Base-by-base conservation (phyloP, 2,888 invertebrate genomes). In the Cataglyphis altisquamis region DNA sequence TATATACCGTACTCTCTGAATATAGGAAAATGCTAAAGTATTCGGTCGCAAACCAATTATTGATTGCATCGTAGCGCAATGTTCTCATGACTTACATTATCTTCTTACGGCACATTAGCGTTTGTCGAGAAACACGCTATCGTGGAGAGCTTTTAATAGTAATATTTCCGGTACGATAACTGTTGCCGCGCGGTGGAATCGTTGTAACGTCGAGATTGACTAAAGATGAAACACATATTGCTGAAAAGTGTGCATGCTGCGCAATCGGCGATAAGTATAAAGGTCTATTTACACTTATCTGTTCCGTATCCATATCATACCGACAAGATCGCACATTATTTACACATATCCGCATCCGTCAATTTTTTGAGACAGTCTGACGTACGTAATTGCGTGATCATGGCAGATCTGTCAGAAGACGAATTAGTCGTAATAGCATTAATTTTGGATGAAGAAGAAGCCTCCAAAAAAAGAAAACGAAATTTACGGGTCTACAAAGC, bases 121-220 rank as follows among this genome's bases (percentile, higher is more conserved):
- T 67, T 68, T 8, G 55, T 68, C 41, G 41, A 68, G 25, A 70
- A 55, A 70, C 12, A 36, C 70, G 55, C 6, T 68, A 45, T 41
- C 12, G 41, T 32, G 29, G 18, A 18, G 68, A 55, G 39, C 32
- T 21, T 60, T 15, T 41, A 57, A 36, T 12, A 68, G 60, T 18
- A 25, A 25, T 39, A 70, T 32, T 60, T 10, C 41, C 57, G 32
- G 29, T 68, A 48, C 29, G n/a, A n/a, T 74, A 63, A 77, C 29
- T 68, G 68, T 41, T 52, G 9, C 32, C 39, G 41, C n/a, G 21
- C 57, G 68, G 68, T 78, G 78, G 78, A 78, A 68, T 78, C 78
- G 78, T 68, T 78, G 77, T 78, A 78, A 78, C 70, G 70, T 78
- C 45, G 60, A 60, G 29, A 68, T 60, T 78, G 60, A 55, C 45